Evolutionary conservation across 2,797 vertebrate species (phyloP).

Genomic region (Orientallactaga sibirica): DNA sequence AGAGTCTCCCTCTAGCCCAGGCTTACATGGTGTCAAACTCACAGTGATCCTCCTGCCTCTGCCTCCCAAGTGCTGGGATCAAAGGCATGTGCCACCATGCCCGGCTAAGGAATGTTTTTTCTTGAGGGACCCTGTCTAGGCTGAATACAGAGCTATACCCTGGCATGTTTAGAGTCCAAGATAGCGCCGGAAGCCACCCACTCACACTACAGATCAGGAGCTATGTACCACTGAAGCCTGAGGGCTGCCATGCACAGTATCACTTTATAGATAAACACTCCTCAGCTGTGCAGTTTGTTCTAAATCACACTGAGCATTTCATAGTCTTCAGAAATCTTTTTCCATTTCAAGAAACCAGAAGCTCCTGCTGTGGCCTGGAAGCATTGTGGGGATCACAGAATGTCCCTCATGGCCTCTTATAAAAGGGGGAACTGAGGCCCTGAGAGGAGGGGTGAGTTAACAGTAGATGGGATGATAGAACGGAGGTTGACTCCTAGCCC

Average conservation of each 20-base stretch:
- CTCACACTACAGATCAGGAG: not conserved
- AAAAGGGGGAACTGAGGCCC: not conserved
- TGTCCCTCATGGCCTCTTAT: not conserved
- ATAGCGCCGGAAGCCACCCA: not conserved
- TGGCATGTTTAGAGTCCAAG: not conserved
- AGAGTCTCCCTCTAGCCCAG: too few relatives aligned
- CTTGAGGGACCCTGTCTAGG: not conserved
- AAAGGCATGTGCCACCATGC: too few relatives aligned
- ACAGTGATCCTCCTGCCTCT: too few relatives aligned
- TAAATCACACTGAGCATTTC: not conserved
- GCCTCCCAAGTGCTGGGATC: too few relatives aligned
- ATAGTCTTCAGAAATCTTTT: not conserved
- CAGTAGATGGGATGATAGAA: rapidly evolving
- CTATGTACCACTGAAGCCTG: too few relatives aligned
- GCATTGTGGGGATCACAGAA: too few relatives aligned
- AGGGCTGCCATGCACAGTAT: not conserved
- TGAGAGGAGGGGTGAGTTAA: rapidly evolving
- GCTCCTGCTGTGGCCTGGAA: not conserved
- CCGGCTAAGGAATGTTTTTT: rapidly evolving
- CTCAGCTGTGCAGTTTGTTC: not conserved
- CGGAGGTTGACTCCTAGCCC: not conserved
- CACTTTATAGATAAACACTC: not conserved
- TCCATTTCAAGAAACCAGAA: not conserved
- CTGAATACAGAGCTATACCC: not conserved
- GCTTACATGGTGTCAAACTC: too few relatives aligned